A percentile compares a stretch with the other conserved stretches of the same genome.
Evolutionary conservation across 2,888 invertebrate genomes (phyloP).

Genomic region (Timandra comae): DNA sequence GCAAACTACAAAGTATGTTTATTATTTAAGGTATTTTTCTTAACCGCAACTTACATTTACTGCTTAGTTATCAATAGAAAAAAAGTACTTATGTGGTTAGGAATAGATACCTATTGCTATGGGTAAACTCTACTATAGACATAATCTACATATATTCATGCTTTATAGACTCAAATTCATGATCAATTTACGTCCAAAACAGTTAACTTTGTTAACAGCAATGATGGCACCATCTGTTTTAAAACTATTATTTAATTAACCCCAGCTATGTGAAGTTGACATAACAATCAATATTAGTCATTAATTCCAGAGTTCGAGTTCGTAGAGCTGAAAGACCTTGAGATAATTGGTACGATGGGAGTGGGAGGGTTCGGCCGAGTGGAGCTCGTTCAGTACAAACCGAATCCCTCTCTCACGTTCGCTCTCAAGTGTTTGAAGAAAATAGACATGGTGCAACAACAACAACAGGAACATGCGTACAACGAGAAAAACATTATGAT

Average conservation of each 20-base stretch:
- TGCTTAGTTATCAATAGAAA: too few relatives aligned
- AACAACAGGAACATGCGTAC: slow-evolving; percentile 92
- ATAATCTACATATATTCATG: too few relatives aligned
- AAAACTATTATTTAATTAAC: background rate
- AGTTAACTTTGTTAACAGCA: too few relatives aligned
- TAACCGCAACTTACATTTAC: too few relatives aligned
- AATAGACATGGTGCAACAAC: slow-evolving; percentile 90
- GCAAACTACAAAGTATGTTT: too few relatives aligned
- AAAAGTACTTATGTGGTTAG: too few relatives aligned
- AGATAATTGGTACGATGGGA: slow-evolving; percentile 89
- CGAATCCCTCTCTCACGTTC: slow-evolving; percentile 77
- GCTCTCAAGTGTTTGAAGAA: slow-evolving; percentile 94
- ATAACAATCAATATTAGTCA: slow-evolving; percentile 1
- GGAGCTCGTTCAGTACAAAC: slow-evolving; percentile 82
- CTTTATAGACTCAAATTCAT: too few relatives aligned
- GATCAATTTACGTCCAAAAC: too few relatives aligned
- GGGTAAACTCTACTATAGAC: too few relatives aligned
- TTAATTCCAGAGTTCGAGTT: slow-evolving; percentile 76
- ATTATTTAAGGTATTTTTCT: too few relatives aligned
- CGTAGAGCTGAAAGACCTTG: slow-evolving; percentile 86
- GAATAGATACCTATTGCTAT: too few relatives aligned
- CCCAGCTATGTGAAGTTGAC: background rate
- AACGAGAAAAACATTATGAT: slow-evolving; percentile 92
- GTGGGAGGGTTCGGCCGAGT: slow-evolving; percentile 96
- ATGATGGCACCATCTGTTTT: too few relatives aligned